These are phyloP conservation scores for Incurvaria masculella DNA, from an alignment of 2,888 invertebrate species.

Conservation along the genomic window DNA sequence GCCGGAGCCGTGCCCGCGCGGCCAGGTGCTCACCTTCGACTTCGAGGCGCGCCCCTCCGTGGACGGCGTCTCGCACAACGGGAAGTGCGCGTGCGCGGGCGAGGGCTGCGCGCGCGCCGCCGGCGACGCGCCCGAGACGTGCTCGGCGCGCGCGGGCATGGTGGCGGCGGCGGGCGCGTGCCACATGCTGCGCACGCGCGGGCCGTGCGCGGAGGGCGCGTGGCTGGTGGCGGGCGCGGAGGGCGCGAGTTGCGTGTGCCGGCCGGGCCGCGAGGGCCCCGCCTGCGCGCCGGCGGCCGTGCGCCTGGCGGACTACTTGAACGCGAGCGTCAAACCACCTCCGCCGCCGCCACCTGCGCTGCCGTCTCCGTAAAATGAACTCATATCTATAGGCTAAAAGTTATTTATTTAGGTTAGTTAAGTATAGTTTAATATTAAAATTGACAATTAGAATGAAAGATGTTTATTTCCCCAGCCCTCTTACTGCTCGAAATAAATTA, in stretches of 20 bases:
- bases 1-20: slow-evolving; percentile 68
- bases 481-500: too few relatives aligned
- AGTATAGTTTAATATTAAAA: too few relatives aligned
- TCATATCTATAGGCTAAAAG: too few relatives aligned
- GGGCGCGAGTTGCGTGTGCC: slow-evolving; percentile 63
- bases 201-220: slow-evolving; percentile 70
- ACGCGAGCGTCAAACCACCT: not conserved
- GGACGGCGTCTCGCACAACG: slow-evolving; percentile 80
- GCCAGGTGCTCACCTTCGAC: slow-evolving; percentile 78
- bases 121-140: slow-evolving; percentile 11
- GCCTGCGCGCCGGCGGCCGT: not conserved
- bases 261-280: slow-evolving; percentile 39
- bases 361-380: too few relatives aligned
- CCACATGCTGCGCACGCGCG: slow-evolving; percentile 71
- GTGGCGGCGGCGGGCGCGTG: slow-evolving; percentile 68
- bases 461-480: too few relatives aligned
- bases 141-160: slow-evolving; percentile 13
- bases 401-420: too few relatives aligned
- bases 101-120: slow-evolving; percentile 15
- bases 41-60: slow-evolving; percentile 73
- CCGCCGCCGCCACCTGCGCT: too few relatives aligned
- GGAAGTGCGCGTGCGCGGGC: slow-evolving; percentile 72
- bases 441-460: too few relatives aligned
- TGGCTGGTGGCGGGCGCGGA: slow-evolving; percentile 32
- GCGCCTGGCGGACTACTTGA: not conserved